Percentiles rank a stretch among this genome's conserved stretches.
These are phyloP conservation scores for Trissolcus basalis DNA, from an alignment of 1,140 invertebrate species.

Conservation along the genomic window DNA sequence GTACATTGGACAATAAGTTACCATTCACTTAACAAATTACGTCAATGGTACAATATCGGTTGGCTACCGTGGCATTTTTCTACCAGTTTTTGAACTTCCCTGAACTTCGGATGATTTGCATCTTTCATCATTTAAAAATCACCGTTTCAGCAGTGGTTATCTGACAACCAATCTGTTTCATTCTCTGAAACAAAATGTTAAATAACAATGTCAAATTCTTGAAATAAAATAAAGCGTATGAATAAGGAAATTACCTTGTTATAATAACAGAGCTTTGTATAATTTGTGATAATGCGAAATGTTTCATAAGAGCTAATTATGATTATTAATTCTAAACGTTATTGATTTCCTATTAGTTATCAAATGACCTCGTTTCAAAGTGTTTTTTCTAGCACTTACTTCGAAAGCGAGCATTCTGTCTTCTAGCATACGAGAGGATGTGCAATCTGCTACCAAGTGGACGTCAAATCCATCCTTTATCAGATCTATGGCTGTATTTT, in stretches of 20 bases:
- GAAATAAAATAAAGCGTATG: not conserved
- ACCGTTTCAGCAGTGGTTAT: slow-evolving; percentile 87
- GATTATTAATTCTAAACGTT: not conserved
- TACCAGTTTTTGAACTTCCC: slow-evolving; percentile 81
- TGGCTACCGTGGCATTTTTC: slow-evolving; percentile 78
- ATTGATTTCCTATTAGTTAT: not conserved
- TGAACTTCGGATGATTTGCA: slow-evolving; percentile 86
- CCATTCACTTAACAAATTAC: too few species aligned
- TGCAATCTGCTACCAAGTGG: slow-evolving; percentile 91
- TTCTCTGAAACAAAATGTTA: slow-evolving; percentile 78
- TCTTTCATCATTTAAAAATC: slow-evolving; percentile 85
- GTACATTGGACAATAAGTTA: too few species aligned
- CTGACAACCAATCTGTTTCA: slow-evolving; percentile 86
- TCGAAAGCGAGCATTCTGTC: slow-evolving; percentile 82
- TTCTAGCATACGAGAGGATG: slow-evolving; percentile 83
- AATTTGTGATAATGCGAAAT: too few species aligned
- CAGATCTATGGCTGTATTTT: slow-evolving; percentile 90
- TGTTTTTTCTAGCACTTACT: slow-evolving; percentile 68
- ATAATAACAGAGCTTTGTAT: too few species aligned
- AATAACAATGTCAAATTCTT: slow-evolving; percentile 19
- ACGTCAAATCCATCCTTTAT: slow-evolving; percentile 82
- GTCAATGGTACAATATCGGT: slow-evolving; percentile 74
- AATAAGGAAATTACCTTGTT: too few species aligned
- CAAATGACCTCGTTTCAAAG: not conserved
- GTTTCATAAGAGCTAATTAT: too few species aligned